phyloP scores from a whole-genome alignment of 1,140 invertebrate genomes.

The Sminthurides bifidus region DNA sequence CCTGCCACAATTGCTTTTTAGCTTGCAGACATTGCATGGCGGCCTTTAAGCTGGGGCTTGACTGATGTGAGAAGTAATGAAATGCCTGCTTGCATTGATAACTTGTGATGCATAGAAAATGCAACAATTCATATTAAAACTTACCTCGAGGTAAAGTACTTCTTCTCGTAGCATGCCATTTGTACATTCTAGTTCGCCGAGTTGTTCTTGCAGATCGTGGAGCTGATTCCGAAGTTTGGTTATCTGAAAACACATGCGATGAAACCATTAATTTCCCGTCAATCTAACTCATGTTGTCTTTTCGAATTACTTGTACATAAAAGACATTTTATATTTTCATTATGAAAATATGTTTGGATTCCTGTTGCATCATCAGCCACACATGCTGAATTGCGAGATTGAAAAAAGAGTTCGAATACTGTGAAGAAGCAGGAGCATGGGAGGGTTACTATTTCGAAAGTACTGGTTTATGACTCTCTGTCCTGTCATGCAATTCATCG shows the following conservation, averaged over 20 bases:
- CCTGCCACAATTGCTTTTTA: neutral
- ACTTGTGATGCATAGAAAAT: neutral
- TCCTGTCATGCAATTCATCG: no score
- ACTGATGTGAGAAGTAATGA: neutral
- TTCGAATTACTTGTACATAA: no score
- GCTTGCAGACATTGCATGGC: neutral
- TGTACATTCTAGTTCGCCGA: conserved; percentile 25
- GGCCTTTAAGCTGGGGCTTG: neutral
- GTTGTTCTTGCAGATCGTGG: conserved; percentile 15
- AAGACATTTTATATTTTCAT: no score
- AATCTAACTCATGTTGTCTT: no score
- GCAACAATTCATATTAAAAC: neutral
- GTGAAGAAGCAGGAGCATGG: no score
- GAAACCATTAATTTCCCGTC: neutral
- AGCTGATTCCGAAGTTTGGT: conserved; percentile 24
- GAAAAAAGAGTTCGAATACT: no score
- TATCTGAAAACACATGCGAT: conserved; percentile 13
- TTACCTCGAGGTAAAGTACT: conserved; percentile 29
- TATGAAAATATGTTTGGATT: no score
- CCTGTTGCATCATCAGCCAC: neutral
- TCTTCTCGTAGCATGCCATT: conserved; percentile 31
- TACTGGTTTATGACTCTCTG: no score
- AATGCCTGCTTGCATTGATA: no score
- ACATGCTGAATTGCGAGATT: neutral
- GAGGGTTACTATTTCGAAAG: no score